These are phyloP conservation scores for Adelognathus sp. DNA, from an alignment of 2,888 invertebrate species.

Conservation along the genomic window DNA sequence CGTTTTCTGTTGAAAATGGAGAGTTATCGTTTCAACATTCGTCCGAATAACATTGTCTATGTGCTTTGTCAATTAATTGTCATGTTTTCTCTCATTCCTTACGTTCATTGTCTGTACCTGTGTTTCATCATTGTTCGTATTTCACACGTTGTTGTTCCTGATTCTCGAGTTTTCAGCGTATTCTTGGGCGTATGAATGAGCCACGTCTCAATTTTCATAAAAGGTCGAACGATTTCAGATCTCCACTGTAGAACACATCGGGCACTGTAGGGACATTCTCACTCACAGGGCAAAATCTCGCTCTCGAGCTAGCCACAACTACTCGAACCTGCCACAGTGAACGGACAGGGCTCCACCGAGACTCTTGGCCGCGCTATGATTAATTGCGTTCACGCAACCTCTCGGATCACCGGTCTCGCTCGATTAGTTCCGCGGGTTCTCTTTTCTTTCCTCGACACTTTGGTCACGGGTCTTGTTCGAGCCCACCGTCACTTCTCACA, in stretches of 20 bases:
- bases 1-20: too few relatives aligned
- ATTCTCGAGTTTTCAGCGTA: too few relatives aligned
- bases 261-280: neutral
- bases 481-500: neutral
- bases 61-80: too few relatives aligned
- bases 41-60: too few relatives aligned
- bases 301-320: neutral
- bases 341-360: neutral
- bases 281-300: neutral
- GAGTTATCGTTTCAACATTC: too few relatives aligned
- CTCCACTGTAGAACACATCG: neutral
- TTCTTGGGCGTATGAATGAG: neutral
- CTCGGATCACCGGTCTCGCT: conserved; percentile 6
- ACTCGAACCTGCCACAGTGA: neutral
- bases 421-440: conserved; percentile 17
- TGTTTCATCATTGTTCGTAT: too few relatives aligned
- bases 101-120: too few relatives aligned
- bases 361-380: neutral
- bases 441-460: conserved; percentile 3
- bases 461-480: neutral
- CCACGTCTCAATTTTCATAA: neutral
- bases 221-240: neutral
- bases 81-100: too few relatives aligned
- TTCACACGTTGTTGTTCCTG: too few relatives aligned
- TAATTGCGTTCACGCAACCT: neutral